Evolutionary conservation across 2,797 vertebrate species (phyloP).

Genomic region (Microctenopoma stevenorrisi): DNA sequence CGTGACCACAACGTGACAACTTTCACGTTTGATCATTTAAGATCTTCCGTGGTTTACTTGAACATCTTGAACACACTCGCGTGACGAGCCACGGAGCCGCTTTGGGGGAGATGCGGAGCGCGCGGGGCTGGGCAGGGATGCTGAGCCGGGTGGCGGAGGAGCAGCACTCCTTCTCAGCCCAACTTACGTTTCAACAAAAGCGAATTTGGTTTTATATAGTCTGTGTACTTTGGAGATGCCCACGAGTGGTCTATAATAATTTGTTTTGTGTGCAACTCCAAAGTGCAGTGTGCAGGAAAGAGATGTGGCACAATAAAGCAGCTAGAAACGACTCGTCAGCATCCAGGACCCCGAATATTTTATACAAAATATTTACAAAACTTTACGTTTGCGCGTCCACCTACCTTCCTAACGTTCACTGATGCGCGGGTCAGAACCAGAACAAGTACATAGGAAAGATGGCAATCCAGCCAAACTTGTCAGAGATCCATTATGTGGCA

Average conservation of each 20-base stretch:
- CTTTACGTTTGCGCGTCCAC: slow-evolving; percentile 35
- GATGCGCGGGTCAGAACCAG: slow-evolving; percentile 31
- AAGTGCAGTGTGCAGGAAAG: slow-evolving; percentile 2
- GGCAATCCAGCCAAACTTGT: slow-evolving; percentile 72
- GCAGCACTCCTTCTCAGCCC: slow-evolving; percentile 45
- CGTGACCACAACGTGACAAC: background rate
- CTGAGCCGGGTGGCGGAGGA: slow-evolving; percentile 35
- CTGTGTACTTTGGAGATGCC: background rate
- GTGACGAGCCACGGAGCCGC: background rate
- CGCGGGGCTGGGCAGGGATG: slow-evolving; percentile 65
- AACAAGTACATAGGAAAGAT: slow-evolving; percentile 32
- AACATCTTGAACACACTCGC: background rate
- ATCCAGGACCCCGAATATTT: background rate
- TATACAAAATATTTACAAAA: slow-evolving; percentile 19
- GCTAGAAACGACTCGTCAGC: background rate
- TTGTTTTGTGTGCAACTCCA: slow-evolving; percentile 38
- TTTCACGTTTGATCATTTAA: slow-evolving; percentile 4
- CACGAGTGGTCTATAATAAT: background rate
- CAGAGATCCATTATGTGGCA: slow-evolving; percentile 63
- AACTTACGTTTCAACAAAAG: slow-evolving; percentile 46
- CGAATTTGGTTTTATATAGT: background rate
- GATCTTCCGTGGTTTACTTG: background rate
- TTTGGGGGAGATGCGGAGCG: slow-evolving; percentile 32
- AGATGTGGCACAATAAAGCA: slow-evolving; percentile 1
- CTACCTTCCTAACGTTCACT: slow-evolving; percentile 59